A percentile compares a stretch with the other conserved stretches of the same genome.
Conservation (phyloP, 37 sponge, comb jelly and placozoan species). For the Geodia barretti region DNA sequence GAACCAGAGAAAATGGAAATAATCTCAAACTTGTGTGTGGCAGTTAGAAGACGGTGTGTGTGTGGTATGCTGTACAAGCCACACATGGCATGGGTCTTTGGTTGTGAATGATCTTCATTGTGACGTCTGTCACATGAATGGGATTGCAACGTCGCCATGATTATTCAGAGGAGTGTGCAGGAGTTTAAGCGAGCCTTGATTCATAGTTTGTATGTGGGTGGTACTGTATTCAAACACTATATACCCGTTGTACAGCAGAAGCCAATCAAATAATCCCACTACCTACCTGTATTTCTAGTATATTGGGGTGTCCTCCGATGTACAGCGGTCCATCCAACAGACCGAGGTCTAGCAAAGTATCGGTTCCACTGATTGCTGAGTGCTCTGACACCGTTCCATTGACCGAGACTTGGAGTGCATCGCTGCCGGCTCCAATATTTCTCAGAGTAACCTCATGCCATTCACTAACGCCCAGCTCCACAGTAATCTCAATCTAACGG, state of each 20-base stretch:
- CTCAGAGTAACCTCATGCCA: slow-evolving; percentile 50
- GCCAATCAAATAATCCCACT: no score
- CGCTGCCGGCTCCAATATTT: slow-evolving; percentile 19
- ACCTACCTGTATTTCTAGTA: slow-evolving; percentile 10
- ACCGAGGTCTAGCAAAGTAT: slow-evolving; percentile 17
- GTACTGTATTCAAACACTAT: no score
- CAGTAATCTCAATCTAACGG: background rate
- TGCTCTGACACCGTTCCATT: slow-evolving; percentile 17
- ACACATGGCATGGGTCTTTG: no score
- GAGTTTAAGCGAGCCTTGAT: no score
- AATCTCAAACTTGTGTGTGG: background rate
- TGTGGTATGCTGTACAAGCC: background rate
- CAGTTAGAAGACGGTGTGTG: slow-evolving; percentile 9
- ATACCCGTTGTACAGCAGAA: no score
- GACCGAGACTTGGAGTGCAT: slow-evolving; percentile 14
- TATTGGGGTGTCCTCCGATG: slow-evolving; percentile 64
- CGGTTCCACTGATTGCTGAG: background rate
- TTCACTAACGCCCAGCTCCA: slow-evolving; percentile 3
- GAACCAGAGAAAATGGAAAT: background rate
- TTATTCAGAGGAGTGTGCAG: no score
- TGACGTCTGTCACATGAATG: background rate
- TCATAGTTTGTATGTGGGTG: no score
- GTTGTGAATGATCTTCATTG: background rate
- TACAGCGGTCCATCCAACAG: slow-evolving; percentile 44
- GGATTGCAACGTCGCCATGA: no score